phyloP scores from a whole-genome alignment of 2,113 vertebrate species.

The Argyrosomus japonicus region DNA sequence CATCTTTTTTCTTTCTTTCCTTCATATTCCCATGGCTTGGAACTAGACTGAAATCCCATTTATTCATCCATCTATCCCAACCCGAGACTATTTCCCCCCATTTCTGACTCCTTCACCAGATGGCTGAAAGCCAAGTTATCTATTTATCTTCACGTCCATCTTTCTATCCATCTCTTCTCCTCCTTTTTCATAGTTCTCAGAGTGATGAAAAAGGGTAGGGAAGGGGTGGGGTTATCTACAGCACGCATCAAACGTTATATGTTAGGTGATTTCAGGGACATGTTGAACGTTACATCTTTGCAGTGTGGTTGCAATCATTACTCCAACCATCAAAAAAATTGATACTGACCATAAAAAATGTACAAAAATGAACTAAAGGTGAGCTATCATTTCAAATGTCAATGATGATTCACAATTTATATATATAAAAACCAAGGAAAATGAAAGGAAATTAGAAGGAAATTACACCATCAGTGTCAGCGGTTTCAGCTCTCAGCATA shows the following conservation, averaged over 20 bases:
- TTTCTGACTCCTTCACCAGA: conserved; percentile 35
- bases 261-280: neutral
- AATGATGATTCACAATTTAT: neutral
- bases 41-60: conserved; percentile 68
- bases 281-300: neutral
- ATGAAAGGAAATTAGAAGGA: no score
- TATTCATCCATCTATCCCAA: conserved; percentile 55
- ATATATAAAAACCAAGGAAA: neutral
- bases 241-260: neutral
- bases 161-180: conserved; percentile 18
- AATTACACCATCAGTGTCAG: neutral
- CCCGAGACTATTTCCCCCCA: neutral
- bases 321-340: neutral
- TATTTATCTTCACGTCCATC: conserved; percentile 63
- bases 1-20: conserved; percentile 42
- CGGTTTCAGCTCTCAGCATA: neutral
- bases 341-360: neutral
- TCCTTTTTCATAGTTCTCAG: neutral
- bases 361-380: neutral
- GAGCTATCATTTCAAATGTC: neutral
- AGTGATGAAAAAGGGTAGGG: conserved; percentile 6
- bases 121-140: conserved; percentile 55
- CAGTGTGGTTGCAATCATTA: neutral
- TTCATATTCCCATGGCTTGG: conserved; percentile 67
- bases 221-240: neutral